A percentile compares a stretch with the other conserved stretches of the same genome.
Evolutionary conservation across 2,113 vertebrate genomes (phyloP).

Genomic region (Helogale parvula): DNA sequence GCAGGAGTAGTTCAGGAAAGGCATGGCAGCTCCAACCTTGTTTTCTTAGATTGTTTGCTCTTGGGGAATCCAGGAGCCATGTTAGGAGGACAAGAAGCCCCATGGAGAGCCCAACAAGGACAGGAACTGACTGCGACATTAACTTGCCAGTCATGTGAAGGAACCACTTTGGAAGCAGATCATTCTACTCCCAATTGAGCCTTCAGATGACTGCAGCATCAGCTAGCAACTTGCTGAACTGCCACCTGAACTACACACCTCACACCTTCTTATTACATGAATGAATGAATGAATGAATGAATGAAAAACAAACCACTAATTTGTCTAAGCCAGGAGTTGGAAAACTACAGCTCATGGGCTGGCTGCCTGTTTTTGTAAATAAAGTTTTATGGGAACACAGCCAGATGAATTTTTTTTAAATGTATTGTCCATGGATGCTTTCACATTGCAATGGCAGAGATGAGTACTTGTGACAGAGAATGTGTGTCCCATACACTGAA

Average conservation of each 20-base stretch:
- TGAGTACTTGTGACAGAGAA: background rate
- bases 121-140: background rate
- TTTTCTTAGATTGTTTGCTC: background rate
- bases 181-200: background rate
- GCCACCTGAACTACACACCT: background rate
- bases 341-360: background rate
- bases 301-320: background rate
- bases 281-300: too few relatives aligned
- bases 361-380: background rate
- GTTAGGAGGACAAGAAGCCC: background rate
- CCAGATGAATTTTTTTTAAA: background rate
- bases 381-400: conserved; percentile 15
- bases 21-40: background rate
- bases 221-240: background rate
- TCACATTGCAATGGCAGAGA: background rate
- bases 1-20: background rate
- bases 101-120: background rate
- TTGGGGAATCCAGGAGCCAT: background rate
- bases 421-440: background rate
- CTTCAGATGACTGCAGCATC: background rate
- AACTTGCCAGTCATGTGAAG: background rate
- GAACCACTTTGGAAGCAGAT: background rate
- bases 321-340: background rate
- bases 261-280: background rate
- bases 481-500: background rate